Base-by-base conservation (phyloP, 2,113 vertebrate genomes). In the Hystrix cristata region DNA sequence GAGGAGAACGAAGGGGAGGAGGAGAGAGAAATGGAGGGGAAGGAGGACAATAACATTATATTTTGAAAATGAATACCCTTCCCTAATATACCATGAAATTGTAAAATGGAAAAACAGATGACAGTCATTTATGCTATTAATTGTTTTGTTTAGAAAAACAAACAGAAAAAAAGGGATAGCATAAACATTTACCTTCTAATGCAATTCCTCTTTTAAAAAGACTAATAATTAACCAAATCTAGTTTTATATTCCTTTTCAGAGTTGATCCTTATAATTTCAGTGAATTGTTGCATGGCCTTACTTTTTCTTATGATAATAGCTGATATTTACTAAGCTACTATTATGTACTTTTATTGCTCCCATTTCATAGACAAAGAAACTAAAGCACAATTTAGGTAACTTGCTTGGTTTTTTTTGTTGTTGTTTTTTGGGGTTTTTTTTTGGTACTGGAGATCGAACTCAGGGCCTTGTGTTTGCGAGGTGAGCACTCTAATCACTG, bases 151-250 rank as follows among this genome's bases (percentile, higher is more conserved):
- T 76, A 90, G 62, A 91, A 87, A 91, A 94, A 86, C 3, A 89
- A 59, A 51, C 51, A 31, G 59, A 76, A 55, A 64, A 29, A 85
- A 57, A 43, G 27, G 76, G 10, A 55, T 48, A 34, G 25, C 60
- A 13, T 80, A 91, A 87, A 89, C 9, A 91, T 71, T 96, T 48
- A 85, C 34, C 10, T 81, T 90, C 9, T 91, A 91, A 95, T 97
- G 80, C 9, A 83, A 81, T 48, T 23, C 1, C 1, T 86, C 15
- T 59, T 72, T 82, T 3, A 64, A 87, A 79, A 65, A 82, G 31
- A 60, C 15, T 38, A 93, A 51, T 67, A 90, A 92, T 92, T n/a
- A 60, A 48, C 48, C 55, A 83, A 64, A 59, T 81, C 48, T 71
- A 60, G 76, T 64, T 88, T 84, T 60, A 76, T 62, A 16, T 82